Base-by-base conservation (phyloP, 1,140 invertebrate species). In the Tribolium madens region DNA sequence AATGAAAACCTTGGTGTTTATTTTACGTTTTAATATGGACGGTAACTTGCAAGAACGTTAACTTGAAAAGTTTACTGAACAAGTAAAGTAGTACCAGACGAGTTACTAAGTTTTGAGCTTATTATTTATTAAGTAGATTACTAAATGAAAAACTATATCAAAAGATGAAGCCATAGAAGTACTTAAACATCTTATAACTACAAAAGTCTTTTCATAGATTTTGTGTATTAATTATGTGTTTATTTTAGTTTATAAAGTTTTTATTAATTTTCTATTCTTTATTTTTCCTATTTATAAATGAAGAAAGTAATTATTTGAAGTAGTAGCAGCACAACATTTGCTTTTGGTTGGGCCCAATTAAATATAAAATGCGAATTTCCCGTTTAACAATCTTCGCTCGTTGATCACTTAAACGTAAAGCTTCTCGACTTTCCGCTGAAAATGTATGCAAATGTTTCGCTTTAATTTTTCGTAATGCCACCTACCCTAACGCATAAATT, bases 391-490 rank as follows among this genome's bases (percentile, higher is more conserved):
- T 42, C 36, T 42, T 42, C 36, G 36, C 36, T 42, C n/a, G 36
- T 42, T 42, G 36, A 42, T 42, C 36, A 42, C 36, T 42, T 42
- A 57, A 57, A 18, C 52, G 52, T 21, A 57, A 57, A 57, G 10
- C 52, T 42, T 42, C 36, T 18, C 17, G 52, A 18, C 52, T 10
- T 57, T n/a, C 17, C 17, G 17, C 14, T 15, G 6, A 57, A 57
- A 21, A 18, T 57, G 52, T 57, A 57, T 57, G 52, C 52, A 57
- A 57, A 57, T 18, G 17, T 26, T 31, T 64, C 57, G 14, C 26
- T 64, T 42, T 10, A 42, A 42, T 42, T 64, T 64, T 64, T 64
- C 21, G 26, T 33, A 33, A 64, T 33, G 26, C 17, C 31, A n/a
- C 57, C 26, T n/a, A 26, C 17, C 52, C 15, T 10, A 26, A 33